These are phyloP conservation scores for Cavia porcellus DNA, from an alignment of 2,113 vertebrate genomes.

Conservation along the genomic window DNA sequence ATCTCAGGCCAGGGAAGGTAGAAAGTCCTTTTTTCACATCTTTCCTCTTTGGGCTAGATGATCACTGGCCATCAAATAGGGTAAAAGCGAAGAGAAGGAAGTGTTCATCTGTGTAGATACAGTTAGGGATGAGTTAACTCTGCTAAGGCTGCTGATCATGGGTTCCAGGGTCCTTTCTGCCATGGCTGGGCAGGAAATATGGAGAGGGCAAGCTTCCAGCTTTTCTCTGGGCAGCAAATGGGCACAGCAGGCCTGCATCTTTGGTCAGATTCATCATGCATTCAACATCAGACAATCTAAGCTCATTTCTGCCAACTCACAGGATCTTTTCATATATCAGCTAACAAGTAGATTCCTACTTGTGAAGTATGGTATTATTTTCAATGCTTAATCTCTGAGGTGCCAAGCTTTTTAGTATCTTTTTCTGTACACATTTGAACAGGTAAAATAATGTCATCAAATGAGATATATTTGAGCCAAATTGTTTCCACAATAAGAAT, in stretches of 20 bases:
- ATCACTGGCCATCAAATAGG: neutral
- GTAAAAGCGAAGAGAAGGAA: neutral
- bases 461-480: neutral
- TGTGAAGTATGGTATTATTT: neutral
- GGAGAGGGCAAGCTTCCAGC: neutral
- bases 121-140: neutral
- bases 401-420: neutral
- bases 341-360: constrained; percentile 21
- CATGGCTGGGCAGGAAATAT: neutral
- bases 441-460: neutral
- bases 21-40: neutral
- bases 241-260: neutral
- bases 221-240: neutral
- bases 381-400: constrained; percentile 24
- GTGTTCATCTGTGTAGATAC: neutral
- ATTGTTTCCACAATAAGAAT: constrained; percentile 39
- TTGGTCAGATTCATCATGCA: neutral
- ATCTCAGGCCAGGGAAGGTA: neutral
- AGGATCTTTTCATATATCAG: neutral
- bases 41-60: neutral
- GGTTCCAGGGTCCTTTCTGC: neutral
- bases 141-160: neutral
- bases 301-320: neutral
- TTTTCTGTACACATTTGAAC: constrained; percentile 32
- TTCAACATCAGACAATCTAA: neutral